These are phyloP conservation scores for Synodontis membranacea DNA, from an alignment of 2,113 vertebrate genomes.

Conservation along the genomic window DNA sequence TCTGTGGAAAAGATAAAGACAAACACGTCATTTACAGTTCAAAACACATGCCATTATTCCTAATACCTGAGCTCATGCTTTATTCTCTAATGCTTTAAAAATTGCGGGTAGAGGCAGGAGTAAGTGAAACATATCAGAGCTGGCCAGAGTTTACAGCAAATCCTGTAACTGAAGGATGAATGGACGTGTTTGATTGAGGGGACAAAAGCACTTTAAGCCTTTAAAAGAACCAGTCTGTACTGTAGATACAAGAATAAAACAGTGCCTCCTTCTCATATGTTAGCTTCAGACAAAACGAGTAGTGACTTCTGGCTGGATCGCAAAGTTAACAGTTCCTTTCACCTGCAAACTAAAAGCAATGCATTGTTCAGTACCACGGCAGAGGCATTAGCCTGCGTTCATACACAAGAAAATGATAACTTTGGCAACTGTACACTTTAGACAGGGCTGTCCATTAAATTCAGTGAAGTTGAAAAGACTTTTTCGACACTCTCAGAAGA, in stretches of 20 bases:
- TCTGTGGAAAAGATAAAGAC: background rate
- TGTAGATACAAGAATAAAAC: background rate
- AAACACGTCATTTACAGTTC: background rate
- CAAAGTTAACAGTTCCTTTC: background rate
- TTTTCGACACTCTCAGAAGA: background rate
- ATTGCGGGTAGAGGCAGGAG: background rate
- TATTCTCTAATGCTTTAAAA: background rate
- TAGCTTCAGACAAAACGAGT: background rate
- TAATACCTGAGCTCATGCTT: background rate
- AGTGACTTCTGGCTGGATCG: background rate
- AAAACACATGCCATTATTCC: too few species aligned
- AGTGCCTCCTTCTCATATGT: background rate
- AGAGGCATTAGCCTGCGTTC: background rate
- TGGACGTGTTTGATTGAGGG: background rate
- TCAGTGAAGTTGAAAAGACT: background rate
- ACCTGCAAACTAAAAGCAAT: background rate
- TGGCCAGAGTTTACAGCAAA: background rate
- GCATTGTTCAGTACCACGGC: background rate
- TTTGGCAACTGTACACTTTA: background rate
- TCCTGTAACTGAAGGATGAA: background rate
- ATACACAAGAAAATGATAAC: background rate
- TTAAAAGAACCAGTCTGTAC: conserved; percentile 22
- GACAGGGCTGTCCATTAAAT: background rate
- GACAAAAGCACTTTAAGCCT: conserved; percentile 2
- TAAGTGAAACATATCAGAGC: background rate